A percentile compares a stretch with the other conserved stretches of the same genome.
Evolutionary conservation across 2,888 invertebrate genomes (phyloP).

Genomic region (Lycaena phlaeas): DNA sequence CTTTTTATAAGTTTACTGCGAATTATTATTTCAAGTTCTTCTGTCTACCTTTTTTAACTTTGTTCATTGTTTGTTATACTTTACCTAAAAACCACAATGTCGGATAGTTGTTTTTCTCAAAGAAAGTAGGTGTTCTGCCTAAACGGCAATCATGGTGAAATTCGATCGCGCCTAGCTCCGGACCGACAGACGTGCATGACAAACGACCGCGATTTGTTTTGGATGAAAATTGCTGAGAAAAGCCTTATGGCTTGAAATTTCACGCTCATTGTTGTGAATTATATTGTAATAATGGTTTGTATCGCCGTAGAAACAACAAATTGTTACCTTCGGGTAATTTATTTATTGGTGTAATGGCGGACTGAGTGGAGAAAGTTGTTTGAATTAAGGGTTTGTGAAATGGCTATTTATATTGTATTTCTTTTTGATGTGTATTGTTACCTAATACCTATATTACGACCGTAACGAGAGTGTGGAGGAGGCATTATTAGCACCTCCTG

Average conservation of each 20-base stretch:
- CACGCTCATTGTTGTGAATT: not conserved
- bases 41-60: no score
- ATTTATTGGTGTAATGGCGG: slow-evolving; percentile 1
- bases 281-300: slow-evolving; percentile 3
- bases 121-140: not conserved
- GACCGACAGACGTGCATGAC: slow-evolving; percentile 32
- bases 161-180: slow-evolving; percentile 26
- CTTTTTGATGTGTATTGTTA: no score
- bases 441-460: no score
- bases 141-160: slow-evolving; percentile 33
- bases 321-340: not conserved
- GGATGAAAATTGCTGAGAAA: slow-evolving; percentile 26
- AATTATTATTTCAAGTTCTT: no score
- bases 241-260: slow-evolving; percentile 1
- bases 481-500: no score
- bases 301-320: not conserved
- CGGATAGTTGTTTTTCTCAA: no score
- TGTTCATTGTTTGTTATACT: no score
- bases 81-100: no score
- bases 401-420: no score
- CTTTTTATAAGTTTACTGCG: no score
- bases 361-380: not conserved
- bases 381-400: no score
- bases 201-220: slow-evolving; percentile 40
- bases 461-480: no score